Conservation (phyloP, 1,140 invertebrate genomes). For the Drepana arcuata region DNA sequence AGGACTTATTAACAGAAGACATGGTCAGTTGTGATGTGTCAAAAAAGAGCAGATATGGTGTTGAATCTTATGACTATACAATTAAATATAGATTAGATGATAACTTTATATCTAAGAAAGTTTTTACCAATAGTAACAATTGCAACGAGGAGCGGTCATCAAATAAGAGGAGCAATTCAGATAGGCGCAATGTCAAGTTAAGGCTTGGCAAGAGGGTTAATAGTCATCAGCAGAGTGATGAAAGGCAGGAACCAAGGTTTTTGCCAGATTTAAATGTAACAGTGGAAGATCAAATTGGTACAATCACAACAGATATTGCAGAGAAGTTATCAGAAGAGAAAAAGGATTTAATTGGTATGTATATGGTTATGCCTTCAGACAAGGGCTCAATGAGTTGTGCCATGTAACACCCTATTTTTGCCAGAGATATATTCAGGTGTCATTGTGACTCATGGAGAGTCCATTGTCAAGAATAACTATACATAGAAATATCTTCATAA, state of each 20-base stretch:
- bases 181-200: conserved; percentile 74
- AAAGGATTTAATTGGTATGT: conserved; percentile 79
- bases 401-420: no score
- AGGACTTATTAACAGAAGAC: conserved; percentile 56
- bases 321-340: conserved; percentile 81
- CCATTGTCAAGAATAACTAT: no score
- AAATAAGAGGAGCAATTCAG: conserved; percentile 74
- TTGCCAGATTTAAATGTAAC: conserved; percentile 71
- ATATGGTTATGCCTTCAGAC: no score
- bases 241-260: conserved; percentile 66
- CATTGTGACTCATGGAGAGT: no score
- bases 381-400: no score
- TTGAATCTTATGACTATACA: conserved; percentile 69
- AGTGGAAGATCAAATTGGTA: conserved; percentile 68
- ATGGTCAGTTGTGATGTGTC: conserved; percentile 63
- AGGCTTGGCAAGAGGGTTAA: conserved; percentile 72
- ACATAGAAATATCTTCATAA: no score
- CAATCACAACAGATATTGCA: conserved; percentile 79
- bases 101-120: conserved; percentile 49
- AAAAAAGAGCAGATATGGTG: conserved; percentile 57
- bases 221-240: conserved; percentile 57
- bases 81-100: conserved; percentile 67
- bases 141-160: conserved; percentile 26
- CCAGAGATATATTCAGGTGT: no score
- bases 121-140: conserved; percentile 38